These are phyloP conservation scores for Silurus asotus DNA, from an alignment of 2,113 vertebrate species.

Conservation along the genomic window DNA sequence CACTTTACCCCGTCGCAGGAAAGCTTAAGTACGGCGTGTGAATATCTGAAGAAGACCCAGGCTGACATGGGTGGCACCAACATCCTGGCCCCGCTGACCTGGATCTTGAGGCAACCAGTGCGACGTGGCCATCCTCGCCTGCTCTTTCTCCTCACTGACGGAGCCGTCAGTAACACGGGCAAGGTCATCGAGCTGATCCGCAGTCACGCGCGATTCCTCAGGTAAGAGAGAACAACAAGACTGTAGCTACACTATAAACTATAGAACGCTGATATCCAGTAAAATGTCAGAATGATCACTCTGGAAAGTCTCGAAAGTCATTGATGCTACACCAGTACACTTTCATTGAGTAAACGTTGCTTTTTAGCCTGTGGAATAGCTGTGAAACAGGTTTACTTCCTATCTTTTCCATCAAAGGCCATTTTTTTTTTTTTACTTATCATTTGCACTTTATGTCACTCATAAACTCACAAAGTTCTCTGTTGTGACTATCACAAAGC, in stretches of 20 bases:
- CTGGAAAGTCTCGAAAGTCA: not conserved
- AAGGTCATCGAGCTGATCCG: slow-evolving; percentile 87
- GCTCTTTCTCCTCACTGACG: slow-evolving; percentile 84
- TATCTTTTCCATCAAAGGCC: not conserved
- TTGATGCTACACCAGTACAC: not conserved
- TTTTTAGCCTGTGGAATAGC: not conserved
- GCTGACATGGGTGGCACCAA: slow-evolving; percentile 91
- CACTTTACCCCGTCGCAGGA: slow-evolving; percentile 70
- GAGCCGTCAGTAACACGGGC: slow-evolving; percentile 80
- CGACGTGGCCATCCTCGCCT: slow-evolving; percentile 83
- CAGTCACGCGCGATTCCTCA: slow-evolving; percentile 80
- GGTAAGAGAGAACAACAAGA: slow-evolving; percentile 66
- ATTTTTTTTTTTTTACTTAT: no score
- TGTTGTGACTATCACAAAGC: not conserved
- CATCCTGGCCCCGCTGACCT: slow-evolving; percentile 82
- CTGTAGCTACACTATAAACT: not conserved
- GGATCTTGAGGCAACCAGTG: slow-evolving; percentile 84
- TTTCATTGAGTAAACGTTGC: not conserved
- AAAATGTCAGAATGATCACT: not conserved
- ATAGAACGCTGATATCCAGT: not conserved
- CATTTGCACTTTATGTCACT: no score
- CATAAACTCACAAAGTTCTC: no score
- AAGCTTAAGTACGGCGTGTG: slow-evolving; percentile 79
- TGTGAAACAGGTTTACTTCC: not conserved
- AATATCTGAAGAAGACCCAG: slow-evolving; percentile 78